Base-by-base conservation (phyloP, 2,113 vertebrate genomes). In the Odocoileus virginianus region DNA sequence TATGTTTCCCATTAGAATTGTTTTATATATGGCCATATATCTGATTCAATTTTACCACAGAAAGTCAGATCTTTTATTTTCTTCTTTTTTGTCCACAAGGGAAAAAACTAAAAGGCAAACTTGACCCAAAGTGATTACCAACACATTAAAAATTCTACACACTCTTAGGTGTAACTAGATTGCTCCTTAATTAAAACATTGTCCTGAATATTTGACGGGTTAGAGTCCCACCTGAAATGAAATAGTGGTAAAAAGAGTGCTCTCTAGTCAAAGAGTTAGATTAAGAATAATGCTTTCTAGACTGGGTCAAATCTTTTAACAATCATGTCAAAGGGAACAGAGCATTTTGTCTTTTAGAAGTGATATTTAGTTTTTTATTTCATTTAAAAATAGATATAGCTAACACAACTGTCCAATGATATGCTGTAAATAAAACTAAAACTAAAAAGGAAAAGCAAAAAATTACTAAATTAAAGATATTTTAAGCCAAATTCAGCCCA, bases 111-210 rank as follows among this genome's bases (percentile, higher is more conserved):
- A 78, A 91, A 82, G 30, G 45, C 45, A 93, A 90, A 67, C 8
- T 88, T 86, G 78, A 47, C 30, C 40, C 15, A 33, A 91, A 94
- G 86, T 64, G 97, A 96, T 88, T 76, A 86, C 0, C 7, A 88
- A 47, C 13, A 43, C 47, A 92, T 55, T 87, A 89, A 96, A 96
- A 95, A 92, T 61, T 97, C 33, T 88, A 81, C 7, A 96, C 40
- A 83, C 7, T 94, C 4, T 47, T 57, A 91, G 28, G 15, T 86
- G 3, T 94, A 95, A 91, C 64, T 81, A 71, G n/a, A 61, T 97
- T 92, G 13, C 30, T 86, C 23, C 67, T 85, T 92, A 92, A 92
- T 36, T 84, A 89, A 94, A 92, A 40, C 57, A 87, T 57, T 88
- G 14, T 14, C 64, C 11, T 92, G 61, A 36, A 30, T 88, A 54